Evolutionary conservation across 2,797 vertebrate species (phyloP), one percentile per base, ranked within the genome.

Genomic region (Thalassophryne amazonica): DNA sequence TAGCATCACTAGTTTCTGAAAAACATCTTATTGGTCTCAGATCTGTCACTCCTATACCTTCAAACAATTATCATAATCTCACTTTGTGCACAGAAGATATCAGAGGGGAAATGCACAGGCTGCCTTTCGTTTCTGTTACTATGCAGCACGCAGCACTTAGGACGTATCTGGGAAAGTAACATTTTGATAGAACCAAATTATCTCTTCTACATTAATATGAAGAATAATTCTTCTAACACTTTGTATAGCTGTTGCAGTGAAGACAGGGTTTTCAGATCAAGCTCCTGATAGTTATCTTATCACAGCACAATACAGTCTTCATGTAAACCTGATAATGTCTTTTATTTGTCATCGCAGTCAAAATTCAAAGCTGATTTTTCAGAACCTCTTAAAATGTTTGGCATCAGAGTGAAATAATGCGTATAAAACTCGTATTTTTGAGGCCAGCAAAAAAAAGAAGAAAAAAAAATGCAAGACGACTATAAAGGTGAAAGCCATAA

Each of bases 311-410:
- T 54, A 22, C 40, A 38, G 43, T 34, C 34, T 41, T 78, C 59
- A 70, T 69, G 57, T 58, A 51, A 67, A 76, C 72, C 45, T 34
- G 12, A 62, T 76, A 65, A 76, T 73, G 19, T 53, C 33, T 66
- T 63, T 60, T 68, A 71, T 76, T 74, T 59, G 27, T 73, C 67
- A 62, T 3, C 23, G 34, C 34, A 63, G 37, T 55, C 66, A 72
- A 55, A 22, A 60, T 49, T 68, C 53, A 36, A 29, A 30, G 37
- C 69, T 63, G 31, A 15, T 63, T 60, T 60, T 21, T 41, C 12
- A 32, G 35, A 38, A 25, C 19, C 11, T 21, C 24, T 63, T 32
- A 45, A 41, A 29, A 54, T 18, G 11, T 27, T 63, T 64, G 46
- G 39, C 60, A 63, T 65, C 28, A 65, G 7, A 43, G 23, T 24